phyloP scores from a whole-genome alignment of 2,113 vertebrate genomes.

The Neotragus pygmaeus region DNA sequence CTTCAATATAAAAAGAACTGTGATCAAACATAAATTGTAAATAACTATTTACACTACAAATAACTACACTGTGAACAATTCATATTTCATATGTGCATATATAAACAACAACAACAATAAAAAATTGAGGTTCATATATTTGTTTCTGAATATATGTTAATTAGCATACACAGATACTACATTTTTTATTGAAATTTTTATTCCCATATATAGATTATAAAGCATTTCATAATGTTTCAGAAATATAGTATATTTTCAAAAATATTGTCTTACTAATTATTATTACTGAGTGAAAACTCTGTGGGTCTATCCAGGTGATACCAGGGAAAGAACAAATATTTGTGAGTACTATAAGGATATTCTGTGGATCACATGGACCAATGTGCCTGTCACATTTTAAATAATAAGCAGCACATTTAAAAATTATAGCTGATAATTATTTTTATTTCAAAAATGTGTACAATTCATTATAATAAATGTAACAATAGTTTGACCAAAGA shows the following conservation, averaged over 20 bases:
- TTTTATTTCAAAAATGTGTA: neutral
- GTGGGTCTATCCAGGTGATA: neutral
- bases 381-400: neutral
- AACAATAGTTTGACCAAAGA: neutral
- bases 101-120: neutral
- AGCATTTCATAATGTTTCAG: neutral
- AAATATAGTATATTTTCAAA: neutral
- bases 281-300: neutral
- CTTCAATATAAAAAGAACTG: conserved; percentile 68
- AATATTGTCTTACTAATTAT: neutral
- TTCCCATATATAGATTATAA: neutral
- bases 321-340: neutral
- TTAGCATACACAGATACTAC: neutral
- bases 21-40: conserved; percentile 67
- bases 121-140: neutral
- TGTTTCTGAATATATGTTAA: neutral
- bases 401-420: neutral
- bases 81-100: neutral
- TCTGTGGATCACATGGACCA: neutral
- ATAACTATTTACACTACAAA: conserved; percentile 50
- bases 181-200: neutral
- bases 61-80: conserved; percentile 9
- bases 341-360: neutral
- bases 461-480: neutral
- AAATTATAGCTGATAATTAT: neutral